Percentiles rank a stretch among this genome's conserved stretches.
Conservation (phyloP, 2,797 vertebrate species). For the Crocodylus rhombifer region DNA sequence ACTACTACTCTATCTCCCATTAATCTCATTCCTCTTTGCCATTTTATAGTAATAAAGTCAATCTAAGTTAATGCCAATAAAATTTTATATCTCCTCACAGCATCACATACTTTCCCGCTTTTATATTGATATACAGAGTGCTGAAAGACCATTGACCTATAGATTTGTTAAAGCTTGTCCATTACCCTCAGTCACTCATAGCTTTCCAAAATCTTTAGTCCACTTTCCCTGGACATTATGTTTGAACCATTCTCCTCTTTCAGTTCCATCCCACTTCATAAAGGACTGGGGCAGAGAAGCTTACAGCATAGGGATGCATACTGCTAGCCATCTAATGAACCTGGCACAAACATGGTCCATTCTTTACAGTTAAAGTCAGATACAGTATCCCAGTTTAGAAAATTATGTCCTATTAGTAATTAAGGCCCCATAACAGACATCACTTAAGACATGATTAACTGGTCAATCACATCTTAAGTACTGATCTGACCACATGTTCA, state of each 20-base stretch:
- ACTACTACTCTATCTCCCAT: background rate
- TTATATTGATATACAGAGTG: background rate
- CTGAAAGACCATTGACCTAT: background rate
- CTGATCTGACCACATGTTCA: no score
- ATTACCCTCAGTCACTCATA: background rate
- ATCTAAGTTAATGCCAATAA: conserved; percentile 17
- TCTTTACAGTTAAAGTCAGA: background rate
- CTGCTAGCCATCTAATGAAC: background rate
- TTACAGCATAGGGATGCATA: background rate
- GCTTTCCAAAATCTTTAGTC: background rate
- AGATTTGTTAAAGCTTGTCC: background rate
- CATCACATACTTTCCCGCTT: background rate
- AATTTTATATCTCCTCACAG: conserved; percentile 14
- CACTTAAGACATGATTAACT: no score
- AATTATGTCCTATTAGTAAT: background rate
- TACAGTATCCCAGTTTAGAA: background rate
- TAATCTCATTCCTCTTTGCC: background rate
- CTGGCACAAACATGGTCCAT: fast-evolving
- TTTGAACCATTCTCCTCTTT: background rate
- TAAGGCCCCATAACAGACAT: no score
- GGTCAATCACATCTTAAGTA: no score
- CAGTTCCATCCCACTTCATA: background rate
- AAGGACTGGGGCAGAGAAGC: background rate
- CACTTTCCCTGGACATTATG: background rate
- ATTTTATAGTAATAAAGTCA: background rate